Conservation (phyloP, 2,888 invertebrate genomes). For the Eilema griseolum region DNA sequence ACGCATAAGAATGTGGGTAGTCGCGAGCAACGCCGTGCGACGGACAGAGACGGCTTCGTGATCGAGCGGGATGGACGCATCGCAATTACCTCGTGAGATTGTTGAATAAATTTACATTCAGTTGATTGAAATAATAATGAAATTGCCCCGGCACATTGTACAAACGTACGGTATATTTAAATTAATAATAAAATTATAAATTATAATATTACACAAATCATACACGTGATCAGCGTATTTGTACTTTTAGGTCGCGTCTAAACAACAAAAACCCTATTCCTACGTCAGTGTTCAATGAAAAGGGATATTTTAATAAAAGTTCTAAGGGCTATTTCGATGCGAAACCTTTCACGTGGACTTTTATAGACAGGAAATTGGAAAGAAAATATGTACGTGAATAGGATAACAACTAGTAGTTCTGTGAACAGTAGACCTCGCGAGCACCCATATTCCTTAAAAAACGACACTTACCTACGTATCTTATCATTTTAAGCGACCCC, state of each 20-base stretch:
- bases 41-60: conserved; percentile 55
- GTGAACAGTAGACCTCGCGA: too few relatives aligned
- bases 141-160: conserved; percentile 84
- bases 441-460: too few relatives aligned
- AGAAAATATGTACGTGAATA: too few relatives aligned
- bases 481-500: too few relatives aligned
- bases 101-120: conserved; percentile 87
- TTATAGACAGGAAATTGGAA: too few relatives aligned
- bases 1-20: conserved; percentile 84
- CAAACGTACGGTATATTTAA: conserved; percentile 84
- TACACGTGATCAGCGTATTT: conserved; percentile 60
- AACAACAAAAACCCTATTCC: conserved; percentile 47
- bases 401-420: too few relatives aligned
- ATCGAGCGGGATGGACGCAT: conserved; percentile 67
- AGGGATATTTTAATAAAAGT: too few relatives aligned
- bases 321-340: too few relatives aligned
- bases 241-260: conserved; percentile 67
- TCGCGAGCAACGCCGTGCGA: conserved; percentile 63
- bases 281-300: conserved; percentile 61
- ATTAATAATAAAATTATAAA: conserved; percentile 86
- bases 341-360: too few relatives aligned
- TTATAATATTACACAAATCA: conserved; percentile 83
- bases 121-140: conserved; percentile 88
- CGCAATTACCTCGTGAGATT: conserved; percentile 87
- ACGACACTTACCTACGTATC: too few relatives aligned